Base-by-base conservation (phyloP, 2,888 invertebrate genomes). In the Callosobruchus maculatus region DNA sequence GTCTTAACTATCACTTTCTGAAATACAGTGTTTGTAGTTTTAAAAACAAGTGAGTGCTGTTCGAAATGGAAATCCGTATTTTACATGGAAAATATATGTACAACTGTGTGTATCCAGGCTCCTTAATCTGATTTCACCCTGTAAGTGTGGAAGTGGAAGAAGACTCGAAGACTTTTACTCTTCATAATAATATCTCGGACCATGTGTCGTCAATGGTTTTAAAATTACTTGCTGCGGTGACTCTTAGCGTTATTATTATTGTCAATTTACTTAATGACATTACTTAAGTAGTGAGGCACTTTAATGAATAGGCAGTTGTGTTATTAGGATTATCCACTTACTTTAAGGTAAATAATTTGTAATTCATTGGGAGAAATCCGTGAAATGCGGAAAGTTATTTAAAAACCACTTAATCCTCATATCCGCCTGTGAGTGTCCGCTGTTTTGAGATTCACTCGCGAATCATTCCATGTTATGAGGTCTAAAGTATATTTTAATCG, bases 201-300 rank as follows among this genome's bases (percentile, higher is more conserved):
- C 76, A 76, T 77, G 77, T 78, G 77, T 79, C 79, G 75, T 79
- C 77, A 75, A 72, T 75, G 74, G 73, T 74, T 74, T 74, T 69
- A 71, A 75, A 78, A 79, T 79, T 79, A 72, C 79, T 75, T 69
- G 75, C 72, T 49, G 68, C 49, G 69, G 75, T 74, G 75, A 74
- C 73, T 77, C 74, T 79, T 77, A 75, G 76, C 77, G 70, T 76
- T 75, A 73, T 78, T 78, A 77, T 79, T 74, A 75, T 77, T 78
- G 77, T 78, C 77, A 78, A 78, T 78, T 76, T 76, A 79, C 75
- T 79, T 78, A 77, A 79, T 79, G 77, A 75, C 74, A 76, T 77
- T 76, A 78, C 77, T 77, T 77, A 77, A 75, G 73, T 74, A 71
- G 76, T 75, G 74, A 72, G 73, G 77, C 74, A 70, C 73, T 77